Evolutionary conservation across 2,888 invertebrate species (phyloP).

Genomic region (Scaptomyza reducta): DNA sequence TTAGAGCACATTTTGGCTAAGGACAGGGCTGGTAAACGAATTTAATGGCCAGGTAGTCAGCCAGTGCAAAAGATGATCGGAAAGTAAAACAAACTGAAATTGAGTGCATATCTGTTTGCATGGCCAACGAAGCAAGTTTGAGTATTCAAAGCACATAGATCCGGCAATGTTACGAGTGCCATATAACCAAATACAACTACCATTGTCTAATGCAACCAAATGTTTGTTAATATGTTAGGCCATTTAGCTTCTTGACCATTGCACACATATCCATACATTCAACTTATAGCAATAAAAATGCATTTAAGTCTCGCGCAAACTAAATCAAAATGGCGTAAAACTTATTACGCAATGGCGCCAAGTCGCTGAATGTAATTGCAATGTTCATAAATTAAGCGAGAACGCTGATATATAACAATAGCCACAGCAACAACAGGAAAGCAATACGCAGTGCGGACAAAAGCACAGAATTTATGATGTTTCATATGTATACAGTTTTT

Average conservation of each 20-base stretch:
- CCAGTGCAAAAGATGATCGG: constrained; percentile 65
- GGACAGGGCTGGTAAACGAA: constrained; percentile 53
- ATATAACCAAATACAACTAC: background rate
- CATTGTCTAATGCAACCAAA: constrained; percentile 35
- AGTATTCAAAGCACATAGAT: constrained; percentile 44
- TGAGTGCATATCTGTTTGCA: constrained; percentile 54
- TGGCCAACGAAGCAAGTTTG: constrained; percentile 15
- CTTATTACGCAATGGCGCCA: constrained; percentile 54
- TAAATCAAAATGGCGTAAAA: constrained; percentile 58
- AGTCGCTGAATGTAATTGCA: constrained; percentile 62
- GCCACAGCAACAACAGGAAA: constrained; percentile 1
- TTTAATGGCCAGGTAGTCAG: constrained; percentile 28
- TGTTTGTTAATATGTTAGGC: constrained; percentile 38
- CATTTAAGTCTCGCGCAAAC: constrained; percentile 21
- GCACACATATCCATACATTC: background rate
- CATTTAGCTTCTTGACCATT: constrained; percentile 26
- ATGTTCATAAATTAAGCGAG: constrained; percentile 51
- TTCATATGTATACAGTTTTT: constrained; percentile 5
- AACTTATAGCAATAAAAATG: constrained; percentile 12
- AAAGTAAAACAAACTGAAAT: constrained; percentile 72
- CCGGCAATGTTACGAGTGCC: background rate
- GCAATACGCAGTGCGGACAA: constrained; percentile 47
- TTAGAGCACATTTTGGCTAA: background rate
- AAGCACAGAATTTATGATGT: constrained; percentile 52
- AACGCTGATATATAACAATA: constrained; percentile 15